A percentile compares a stretch with the other conserved stretches of the same genome.
These are phyloP conservation scores for Halisarca cf. caerulea DNA, from an alignment of 37 sponge, comb jelly and placozoan genomes.

Conservation along the genomic window DNA sequence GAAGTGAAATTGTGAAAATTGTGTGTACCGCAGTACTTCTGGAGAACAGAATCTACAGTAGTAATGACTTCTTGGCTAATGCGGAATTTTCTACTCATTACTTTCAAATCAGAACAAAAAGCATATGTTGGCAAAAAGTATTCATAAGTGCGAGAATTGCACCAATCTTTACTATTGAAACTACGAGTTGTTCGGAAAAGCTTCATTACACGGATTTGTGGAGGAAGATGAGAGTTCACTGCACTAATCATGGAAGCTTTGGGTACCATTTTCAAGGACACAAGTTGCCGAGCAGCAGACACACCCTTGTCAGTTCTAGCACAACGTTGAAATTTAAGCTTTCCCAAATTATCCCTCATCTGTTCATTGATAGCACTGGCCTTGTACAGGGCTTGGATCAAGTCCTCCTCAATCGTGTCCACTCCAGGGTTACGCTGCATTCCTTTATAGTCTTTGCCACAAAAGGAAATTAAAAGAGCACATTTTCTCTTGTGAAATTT, in stretches of 20 bases:
- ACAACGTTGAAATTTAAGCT: constrained; percentile 84
- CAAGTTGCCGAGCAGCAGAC: constrained; percentile 91
- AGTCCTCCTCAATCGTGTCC: constrained; percentile 89
- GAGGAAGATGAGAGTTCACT: constrained; percentile 68
- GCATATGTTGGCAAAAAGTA: constrained; percentile 95
- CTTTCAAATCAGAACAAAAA: constrained; percentile 67
- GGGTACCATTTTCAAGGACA: constrained; percentile 87
- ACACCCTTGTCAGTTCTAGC: constrained; percentile 97
- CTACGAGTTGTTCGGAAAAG: constrained; percentile 28
- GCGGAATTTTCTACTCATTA: constrained; percentile 27
- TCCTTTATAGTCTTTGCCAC: constrained; percentile 90
- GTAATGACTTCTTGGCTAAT: constrained; percentile 19
- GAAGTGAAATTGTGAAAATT: constrained; percentile 99
- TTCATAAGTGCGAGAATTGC: constrained; percentile 77
- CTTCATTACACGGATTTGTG: constrained; percentile 70
- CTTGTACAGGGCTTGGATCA: constrained; percentile 72
- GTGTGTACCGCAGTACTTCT: constrained; percentile 78
- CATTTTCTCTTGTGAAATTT: constrained; percentile 53
- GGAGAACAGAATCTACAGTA: constrained; percentile 44
- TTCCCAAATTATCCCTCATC: constrained; percentile 57
- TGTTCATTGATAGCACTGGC: constrained; percentile 72
- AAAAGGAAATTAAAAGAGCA: constrained; percentile 79
- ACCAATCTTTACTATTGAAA: constrained; percentile 67
- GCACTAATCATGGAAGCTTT: not conserved
- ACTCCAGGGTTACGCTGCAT: constrained; percentile 89